phyloP scores from a whole-genome alignment of 2,888 invertebrate genomes.

The Gymnoscelis rufifasciata region DNA sequence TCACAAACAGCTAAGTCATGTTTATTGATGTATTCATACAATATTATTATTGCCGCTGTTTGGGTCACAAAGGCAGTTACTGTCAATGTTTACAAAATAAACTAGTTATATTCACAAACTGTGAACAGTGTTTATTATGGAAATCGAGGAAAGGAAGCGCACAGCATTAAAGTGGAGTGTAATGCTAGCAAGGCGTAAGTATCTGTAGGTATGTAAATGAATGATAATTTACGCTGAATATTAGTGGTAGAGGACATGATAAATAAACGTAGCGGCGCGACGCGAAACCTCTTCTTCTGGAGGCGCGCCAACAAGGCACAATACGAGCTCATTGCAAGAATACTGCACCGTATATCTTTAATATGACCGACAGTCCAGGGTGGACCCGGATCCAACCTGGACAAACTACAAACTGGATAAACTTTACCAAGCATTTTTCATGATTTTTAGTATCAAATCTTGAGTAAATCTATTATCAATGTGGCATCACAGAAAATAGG shows the following conservation, averaged over 20 bases:
- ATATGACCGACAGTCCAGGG: constrained; percentile 37
- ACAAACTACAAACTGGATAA: too few species aligned
- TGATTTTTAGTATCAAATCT: too few species aligned
- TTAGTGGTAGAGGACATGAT: constrained; percentile 38
- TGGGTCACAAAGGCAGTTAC: neutral
- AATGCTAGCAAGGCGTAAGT: constrained; percentile 32
- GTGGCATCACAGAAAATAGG: too few species aligned
- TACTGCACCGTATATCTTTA: constrained; percentile 49
- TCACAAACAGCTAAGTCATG: neutral
- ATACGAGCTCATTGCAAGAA: constrained; percentile 36
- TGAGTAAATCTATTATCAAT: too few species aligned
- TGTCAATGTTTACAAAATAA: constrained; percentile 7
- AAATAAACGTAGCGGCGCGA: constrained; percentile 41
- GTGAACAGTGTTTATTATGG: constrained; percentile 18
- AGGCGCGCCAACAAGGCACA: constrained; percentile 40
- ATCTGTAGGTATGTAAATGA: constrained; percentile 35
- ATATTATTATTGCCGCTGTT: neutral
- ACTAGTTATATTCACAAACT: constrained; percentile 23
- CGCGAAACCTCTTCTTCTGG: constrained; percentile 35
- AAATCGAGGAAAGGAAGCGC: constrained; percentile 23
- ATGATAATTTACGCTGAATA: constrained; percentile 39
- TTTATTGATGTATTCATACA: neutral
- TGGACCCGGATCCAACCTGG: too few species aligned
- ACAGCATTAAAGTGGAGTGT: constrained; percentile 24
- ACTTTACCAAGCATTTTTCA: too few species aligned